Base-by-base conservation (phyloP, 2,797 vertebrate species). In the Oreochromis grahami region DNA sequence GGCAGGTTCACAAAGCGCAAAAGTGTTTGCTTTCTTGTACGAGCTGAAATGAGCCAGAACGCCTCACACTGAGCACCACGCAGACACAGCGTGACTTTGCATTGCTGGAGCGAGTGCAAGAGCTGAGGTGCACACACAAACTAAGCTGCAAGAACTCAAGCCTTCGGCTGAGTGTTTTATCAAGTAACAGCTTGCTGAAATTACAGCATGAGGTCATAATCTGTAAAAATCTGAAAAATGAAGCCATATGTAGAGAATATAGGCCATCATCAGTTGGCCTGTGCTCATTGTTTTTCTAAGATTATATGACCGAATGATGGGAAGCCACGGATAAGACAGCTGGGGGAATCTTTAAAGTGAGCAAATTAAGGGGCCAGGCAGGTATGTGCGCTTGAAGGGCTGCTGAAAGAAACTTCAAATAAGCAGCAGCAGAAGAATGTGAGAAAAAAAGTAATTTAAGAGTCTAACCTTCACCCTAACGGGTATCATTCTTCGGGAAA, bases 341-440 rank as follows among this genome's bases (percentile, higher is more conserved):
- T 50, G 65, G 56, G 17, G 68, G 70, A n/a, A 24, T 80, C 84
- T 91, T 92, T 94, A 84, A 91, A 90, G 85, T 89, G 41, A 77
- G 56, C 45, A 43, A 56, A 50, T 74, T 50, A 89, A 86, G 87
- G 88, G 87, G 84, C 72, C 50, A 19, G 68, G 78, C 77, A 91
- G 91, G 93, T 87, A 92, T 91, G 82, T 52, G 77, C 26, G 78
- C 78, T 87, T 88, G 60, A 89, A 65, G 85, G 77, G 65, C 74
- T 85, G 86, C 68, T 92, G 90, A 94, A 89, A 94, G 92, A 94
- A 76, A 80, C 60, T 82, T 84, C 79, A 76, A 80, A 79, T 86
- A 89, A 80, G 80, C 55, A 48, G 80, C 83, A 76, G 43, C 48
- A 56, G 77, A 91, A 90, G 65, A 93, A 92, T 88, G 79, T 68